These are phyloP conservation scores for Parelbella ahira DNA, from an alignment of 2,888 invertebrate species.

Conservation along the genomic window DNA sequence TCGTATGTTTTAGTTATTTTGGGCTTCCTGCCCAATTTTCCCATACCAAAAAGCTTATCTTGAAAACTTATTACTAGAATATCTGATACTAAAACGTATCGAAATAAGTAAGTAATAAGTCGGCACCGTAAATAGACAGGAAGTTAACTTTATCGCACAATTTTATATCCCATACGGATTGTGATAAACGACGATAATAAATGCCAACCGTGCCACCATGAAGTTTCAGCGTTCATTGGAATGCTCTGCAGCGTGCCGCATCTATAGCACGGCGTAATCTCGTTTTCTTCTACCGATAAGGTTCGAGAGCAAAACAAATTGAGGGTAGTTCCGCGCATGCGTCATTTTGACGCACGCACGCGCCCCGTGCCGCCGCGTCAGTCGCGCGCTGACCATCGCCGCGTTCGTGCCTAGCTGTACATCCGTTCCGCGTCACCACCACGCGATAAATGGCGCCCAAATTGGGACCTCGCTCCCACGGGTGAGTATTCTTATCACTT, in stretches of 20 bases:
- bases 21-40: too few relatives aligned
- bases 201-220: constrained; percentile 48
- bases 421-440: constrained; percentile 44
- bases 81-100: too few relatives aligned
- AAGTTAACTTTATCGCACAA: constrained; percentile 14
- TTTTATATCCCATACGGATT: constrained; percentile 21
- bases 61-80: too few relatives aligned
- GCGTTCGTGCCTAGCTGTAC: constrained; percentile 44
- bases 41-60: too few relatives aligned
- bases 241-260: constrained; percentile 56
- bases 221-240: constrained; percentile 52
- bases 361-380: constrained; percentile 49
- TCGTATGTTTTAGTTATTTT: too few relatives aligned
- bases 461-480: constrained; percentile 62
- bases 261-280: constrained; percentile 63
- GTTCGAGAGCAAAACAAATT: constrained; percentile 68
- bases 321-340: constrained; percentile 60
- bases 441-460: constrained; percentile 76
- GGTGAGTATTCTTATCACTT: constrained; percentile 60
- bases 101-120: too few relatives aligned
- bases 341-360: constrained; percentile 58
- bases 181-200: constrained; percentile 47
- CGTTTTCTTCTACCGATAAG: constrained; percentile 52
- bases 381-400: constrained; percentile 63
- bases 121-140: too few relatives aligned